Percentiles rank a stretch among this genome's conserved stretches.
phyloP scores from a whole-genome alignment of 1,140 invertebrate genomes.

The Sogatella furcifera region DNA sequence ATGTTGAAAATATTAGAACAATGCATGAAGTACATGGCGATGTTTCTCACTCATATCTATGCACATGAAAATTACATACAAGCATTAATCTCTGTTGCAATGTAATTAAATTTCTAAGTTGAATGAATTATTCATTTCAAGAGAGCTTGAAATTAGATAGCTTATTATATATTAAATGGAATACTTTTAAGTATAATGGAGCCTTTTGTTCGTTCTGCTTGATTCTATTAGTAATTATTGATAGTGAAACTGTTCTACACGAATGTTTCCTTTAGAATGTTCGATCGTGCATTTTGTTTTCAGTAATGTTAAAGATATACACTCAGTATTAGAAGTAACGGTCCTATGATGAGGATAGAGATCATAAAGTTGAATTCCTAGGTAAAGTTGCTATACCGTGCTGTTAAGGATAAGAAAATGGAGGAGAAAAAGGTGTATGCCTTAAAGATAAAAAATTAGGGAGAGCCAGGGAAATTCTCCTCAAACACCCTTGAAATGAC shows the following conservation, averaged over 20 bases:
- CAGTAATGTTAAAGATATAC: slow-evolving; percentile 95
- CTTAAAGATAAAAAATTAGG: slow-evolving; percentile 93
- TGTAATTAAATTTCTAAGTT: too few relatives aligned
- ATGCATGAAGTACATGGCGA: too few relatives aligned
- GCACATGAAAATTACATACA: too few relatives aligned
- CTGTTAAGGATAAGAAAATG: slow-evolving; percentile 77
- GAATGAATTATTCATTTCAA: too few relatives aligned
- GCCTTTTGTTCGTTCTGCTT: background rate
- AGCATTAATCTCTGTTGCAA: too few relatives aligned
- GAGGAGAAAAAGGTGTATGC: slow-evolving; percentile 92
- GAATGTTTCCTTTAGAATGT: background rate
- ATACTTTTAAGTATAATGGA: too few relatives aligned
- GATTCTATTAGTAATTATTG: background rate
- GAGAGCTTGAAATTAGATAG: too few relatives aligned
- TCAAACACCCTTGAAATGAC: slow-evolving; percentile 85
- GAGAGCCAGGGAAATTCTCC: slow-evolving; percentile 76
- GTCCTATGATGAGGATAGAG: slow-evolving; percentile 97
- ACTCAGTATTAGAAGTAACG: slow-evolving; percentile 90
- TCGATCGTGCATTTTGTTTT: slow-evolving; percentile 6
- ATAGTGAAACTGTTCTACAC: background rate
- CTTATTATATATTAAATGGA: too few relatives aligned
- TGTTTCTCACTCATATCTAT: too few relatives aligned
- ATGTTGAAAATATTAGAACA: too few relatives aligned
- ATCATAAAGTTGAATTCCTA: slow-evolving; percentile 96
- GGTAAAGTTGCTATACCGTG: slow-evolving; percentile 86